Evolutionary conservation across 1,140 invertebrate species (phyloP).

Genomic region (Pemphigus obesinymphae): DNA sequence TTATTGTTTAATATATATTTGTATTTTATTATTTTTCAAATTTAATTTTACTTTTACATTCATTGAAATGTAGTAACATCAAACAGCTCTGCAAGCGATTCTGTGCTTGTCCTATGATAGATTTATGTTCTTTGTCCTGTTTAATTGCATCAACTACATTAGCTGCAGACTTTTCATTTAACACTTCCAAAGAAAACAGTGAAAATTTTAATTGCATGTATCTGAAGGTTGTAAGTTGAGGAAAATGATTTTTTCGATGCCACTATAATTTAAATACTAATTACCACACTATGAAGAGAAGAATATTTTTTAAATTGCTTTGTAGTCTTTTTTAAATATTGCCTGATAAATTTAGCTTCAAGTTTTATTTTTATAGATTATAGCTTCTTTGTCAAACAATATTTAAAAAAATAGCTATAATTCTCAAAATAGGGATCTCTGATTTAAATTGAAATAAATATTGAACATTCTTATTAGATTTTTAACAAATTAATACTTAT

Average conservation of each 20-base stretch:
- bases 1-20: background rate
- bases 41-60: slow-evolving; percentile 25
- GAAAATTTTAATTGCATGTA: slow-evolving; percentile 23
- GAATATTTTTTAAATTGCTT: too few species aligned
- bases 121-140: slow-evolving; percentile 24
- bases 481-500: too few species aligned
- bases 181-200: background rate
- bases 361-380: too few species aligned
- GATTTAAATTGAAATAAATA: too few species aligned
- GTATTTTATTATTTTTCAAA: background rate
- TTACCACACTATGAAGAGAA: too few species aligned
- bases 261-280: too few species aligned
- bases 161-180: background rate
- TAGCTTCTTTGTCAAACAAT: too few species aligned
- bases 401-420: too few species aligned
- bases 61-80: background rate
- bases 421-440: too few species aligned
- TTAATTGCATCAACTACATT: slow-evolving; percentile 1
- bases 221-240: background rate
- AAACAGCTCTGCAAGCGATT: background rate
- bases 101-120: background rate
- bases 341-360: too few species aligned
- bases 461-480: too few species aligned
- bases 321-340: too few species aligned
- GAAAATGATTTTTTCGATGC: background rate